Base-by-base conservation (phyloP, 2,888 invertebrate species). In the Yponomeuta cagnagella region DNA sequence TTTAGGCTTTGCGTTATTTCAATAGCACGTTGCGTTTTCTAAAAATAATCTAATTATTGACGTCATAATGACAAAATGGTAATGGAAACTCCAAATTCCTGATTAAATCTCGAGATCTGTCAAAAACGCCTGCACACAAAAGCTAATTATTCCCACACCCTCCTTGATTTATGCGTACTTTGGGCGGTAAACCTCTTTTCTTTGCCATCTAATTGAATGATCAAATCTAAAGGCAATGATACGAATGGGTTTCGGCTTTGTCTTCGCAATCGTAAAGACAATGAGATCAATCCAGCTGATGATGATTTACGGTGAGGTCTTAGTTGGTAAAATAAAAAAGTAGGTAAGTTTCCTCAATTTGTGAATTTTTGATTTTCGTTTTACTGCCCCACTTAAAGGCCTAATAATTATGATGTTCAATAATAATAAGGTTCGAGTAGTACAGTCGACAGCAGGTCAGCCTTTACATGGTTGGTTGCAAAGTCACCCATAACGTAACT, bases 141-240 rank as follows among this genome's bases (percentile, higher is more conserved):
- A 15, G 52, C 52, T 58, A 58, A 67, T 67, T 67, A 67, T 67
- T 37, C 2, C n/a, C 37, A 67, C 52, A 15, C 52, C 52, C 52
- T 5, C 33, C 37, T 82, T 90, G 90, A 90, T 90, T 90, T 89
- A 89, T 89, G 79, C 75, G 81, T 81, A 82, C 83, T 84, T 84
- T 80, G 74, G 82, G 82, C 78, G 84, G 78, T 85, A 88, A 88
- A 88, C 88, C 90, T 89, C 89, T 88, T 89, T 90, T 88, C 86
- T 85, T 82, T 82, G 83, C 80, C 79, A 84, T 82, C 86, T 85
- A 90, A 90, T 89, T 88, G 89, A 85, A 87, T 83, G 89, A 87
- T 86, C 82, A 87, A 87, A 88, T 87, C 86, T 83, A 76, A 77
- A 75, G 79, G 81, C 43, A 43, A 2, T 8, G 6, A 43, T 43